Conservation (phyloP, 1,140 invertebrate genomes). For the Neotoxoptera formosana region DNA sequence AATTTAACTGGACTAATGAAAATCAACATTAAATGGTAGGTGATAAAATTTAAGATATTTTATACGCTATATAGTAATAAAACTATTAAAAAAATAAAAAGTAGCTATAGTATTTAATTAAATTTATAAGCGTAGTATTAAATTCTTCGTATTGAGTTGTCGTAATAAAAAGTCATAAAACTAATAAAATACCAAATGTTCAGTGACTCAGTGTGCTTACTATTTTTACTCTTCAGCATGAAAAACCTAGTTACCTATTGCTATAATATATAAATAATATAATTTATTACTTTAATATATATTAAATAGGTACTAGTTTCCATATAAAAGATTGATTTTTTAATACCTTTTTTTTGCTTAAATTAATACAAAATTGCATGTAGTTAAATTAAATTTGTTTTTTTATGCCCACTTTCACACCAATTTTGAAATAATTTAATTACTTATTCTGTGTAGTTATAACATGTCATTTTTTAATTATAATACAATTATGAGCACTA, state of each 20-base stretch:
- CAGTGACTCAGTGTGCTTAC: background rate
- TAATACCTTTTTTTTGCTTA: background rate
- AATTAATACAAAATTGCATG: background rate
- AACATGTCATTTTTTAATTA: background rate
- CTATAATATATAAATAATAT: no score
- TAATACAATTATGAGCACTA: background rate
- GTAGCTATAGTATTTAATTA: background rate
- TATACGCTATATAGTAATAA: background rate
- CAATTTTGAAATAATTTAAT: background rate
- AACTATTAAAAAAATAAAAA: background rate
- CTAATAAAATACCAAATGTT: conserved; percentile 13
- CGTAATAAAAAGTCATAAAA: background rate
- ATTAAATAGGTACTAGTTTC: background rate
- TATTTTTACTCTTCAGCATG: background rate
- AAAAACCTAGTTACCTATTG: background rate
- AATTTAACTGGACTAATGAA: background rate
- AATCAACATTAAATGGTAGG: background rate
- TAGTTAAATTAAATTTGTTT: background rate
- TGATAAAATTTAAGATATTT: background rate
- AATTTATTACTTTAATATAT: no score
- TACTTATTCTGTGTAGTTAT: background rate
- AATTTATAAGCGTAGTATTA: background rate
- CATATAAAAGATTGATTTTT: background rate
- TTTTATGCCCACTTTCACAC: background rate
- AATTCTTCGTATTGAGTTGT: background rate